phyloP scores from a whole-genome alignment of 2,113 vertebrate genomes.

The Erythrolamprus reginae region DNA sequence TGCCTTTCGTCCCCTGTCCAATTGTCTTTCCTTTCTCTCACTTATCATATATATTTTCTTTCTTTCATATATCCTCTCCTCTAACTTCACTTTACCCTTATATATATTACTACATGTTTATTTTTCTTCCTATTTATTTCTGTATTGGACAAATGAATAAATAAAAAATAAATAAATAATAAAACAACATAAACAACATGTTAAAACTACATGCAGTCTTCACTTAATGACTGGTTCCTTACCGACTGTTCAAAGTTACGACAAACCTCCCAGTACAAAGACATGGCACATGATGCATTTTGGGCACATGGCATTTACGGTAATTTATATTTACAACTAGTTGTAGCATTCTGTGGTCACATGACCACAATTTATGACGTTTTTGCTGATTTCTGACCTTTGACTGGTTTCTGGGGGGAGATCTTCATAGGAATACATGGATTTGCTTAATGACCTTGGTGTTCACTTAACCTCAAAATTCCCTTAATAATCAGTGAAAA shows the following conservation, averaged over 20 bases:
- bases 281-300: neutral
- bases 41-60: too few relatives aligned
- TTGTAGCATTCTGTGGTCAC: neutral
- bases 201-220: neutral
- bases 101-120: too few relatives aligned
- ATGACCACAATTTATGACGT: neutral
- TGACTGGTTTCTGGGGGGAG: neutral
- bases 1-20: too few relatives aligned
- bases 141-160: too few relatives aligned
- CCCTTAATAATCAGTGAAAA: neutral
- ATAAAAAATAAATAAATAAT: too few relatives aligned
- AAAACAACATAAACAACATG: neutral
- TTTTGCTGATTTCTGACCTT: neutral
- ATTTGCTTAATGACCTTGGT: neutral
- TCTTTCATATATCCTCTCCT: too few relatives aligned
- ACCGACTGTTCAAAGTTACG: too few relatives aligned
- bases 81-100: too few relatives aligned
- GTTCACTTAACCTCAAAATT: neutral
- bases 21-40: too few relatives aligned
- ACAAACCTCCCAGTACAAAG: too few relatives aligned
- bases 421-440: neutral
- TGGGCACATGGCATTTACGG: too few relatives aligned
- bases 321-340: neutral
- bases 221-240: neutral
- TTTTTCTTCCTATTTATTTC: too few relatives aligned